A percentile compares a stretch with the other conserved stretches of the same genome.
These are phyloP conservation scores for Vidua macroura DNA, from an alignment of 2,113 vertebrate genomes.

Conservation along the genomic window DNA sequence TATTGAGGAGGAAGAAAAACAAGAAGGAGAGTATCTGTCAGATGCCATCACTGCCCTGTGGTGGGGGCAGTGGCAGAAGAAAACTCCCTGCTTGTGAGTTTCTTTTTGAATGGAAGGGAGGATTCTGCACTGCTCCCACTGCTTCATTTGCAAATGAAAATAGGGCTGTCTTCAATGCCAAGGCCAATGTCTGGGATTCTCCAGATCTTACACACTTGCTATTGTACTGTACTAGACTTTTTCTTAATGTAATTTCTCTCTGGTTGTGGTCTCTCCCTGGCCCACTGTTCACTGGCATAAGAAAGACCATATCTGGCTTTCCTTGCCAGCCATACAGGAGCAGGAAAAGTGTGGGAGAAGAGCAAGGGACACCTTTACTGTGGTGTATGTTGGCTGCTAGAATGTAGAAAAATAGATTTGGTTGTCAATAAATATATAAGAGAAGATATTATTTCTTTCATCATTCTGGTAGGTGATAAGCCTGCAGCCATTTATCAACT, in stretches of 20 bases:
- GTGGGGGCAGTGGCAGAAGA: neutral
- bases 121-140: neutral
- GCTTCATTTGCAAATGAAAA: neutral
- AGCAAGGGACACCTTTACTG: neutral
- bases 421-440: neutral
- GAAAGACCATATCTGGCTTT: neutral
- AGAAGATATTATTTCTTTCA: constrained; percentile 17
- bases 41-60: neutral
- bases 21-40: neutral
- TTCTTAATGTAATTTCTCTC: neutral
- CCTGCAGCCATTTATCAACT: constrained; percentile 32
- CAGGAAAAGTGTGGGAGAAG: neutral
- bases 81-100: neutral
- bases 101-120: neutral
- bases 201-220: neutral
- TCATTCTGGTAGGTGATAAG: constrained; percentile 26
- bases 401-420: neutral
- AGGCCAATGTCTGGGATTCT: neutral
- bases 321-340: neutral
- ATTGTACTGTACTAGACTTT: neutral
- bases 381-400: neutral
- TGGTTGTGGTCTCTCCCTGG: neutral
- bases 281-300: neutral
- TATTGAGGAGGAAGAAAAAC: neutral
- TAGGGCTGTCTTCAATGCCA: neutral